Evolutionary conservation across 2,113 vertebrate species (phyloP).

Genomic region (Seriola quinqueradiata): DNA sequence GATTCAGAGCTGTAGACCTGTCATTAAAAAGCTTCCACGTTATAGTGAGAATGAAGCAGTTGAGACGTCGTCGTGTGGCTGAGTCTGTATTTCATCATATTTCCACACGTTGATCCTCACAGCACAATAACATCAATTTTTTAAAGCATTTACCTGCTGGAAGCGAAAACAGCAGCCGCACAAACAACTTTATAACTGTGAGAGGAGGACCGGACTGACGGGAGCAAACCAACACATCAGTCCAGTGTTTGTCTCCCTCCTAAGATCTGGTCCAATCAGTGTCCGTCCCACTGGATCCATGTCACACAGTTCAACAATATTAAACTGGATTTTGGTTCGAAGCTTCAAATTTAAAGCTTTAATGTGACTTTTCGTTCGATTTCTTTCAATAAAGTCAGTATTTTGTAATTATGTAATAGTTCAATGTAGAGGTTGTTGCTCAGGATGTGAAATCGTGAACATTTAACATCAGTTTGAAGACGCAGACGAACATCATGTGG

Average conservation of each 20-base stretch:
- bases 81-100: conserved; percentile 4
- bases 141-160: background rate
- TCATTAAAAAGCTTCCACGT: background rate
- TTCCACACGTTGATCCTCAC: background rate
- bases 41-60: background rate
- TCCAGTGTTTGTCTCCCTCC: background rate
- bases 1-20: background rate
- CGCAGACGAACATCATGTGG: background rate
- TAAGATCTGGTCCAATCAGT: background rate
- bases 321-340: background rate
- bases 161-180: background rate
- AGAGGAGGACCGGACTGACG: background rate
- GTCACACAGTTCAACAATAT: background rate
- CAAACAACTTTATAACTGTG: background rate
- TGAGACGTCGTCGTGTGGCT: background rate
- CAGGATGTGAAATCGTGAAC: too few species aligned
- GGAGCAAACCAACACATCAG: background rate
- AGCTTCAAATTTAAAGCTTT: background rate
- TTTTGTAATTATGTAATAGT: background rate
- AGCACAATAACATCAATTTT: background rate
- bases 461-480: background rate
- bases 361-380: background rate
- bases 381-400: background rate
- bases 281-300: background rate
- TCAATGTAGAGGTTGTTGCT: too few species aligned